phyloP scores from a whole-genome alignment of 2,113 vertebrate species.

The Dipodomys merriami region DNA sequence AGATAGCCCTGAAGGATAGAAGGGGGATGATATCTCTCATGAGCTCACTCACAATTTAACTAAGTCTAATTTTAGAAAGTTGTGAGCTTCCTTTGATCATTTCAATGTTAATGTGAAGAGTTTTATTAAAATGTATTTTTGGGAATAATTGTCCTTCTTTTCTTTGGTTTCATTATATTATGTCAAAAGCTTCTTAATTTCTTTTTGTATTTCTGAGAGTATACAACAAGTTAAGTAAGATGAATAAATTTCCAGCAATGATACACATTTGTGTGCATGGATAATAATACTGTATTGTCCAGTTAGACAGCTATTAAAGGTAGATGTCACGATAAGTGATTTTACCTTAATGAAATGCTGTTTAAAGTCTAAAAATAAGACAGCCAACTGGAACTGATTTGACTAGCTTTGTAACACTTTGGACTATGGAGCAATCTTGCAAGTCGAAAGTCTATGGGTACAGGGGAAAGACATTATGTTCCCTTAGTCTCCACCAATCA shows the following conservation, averaged over 20 bases:
- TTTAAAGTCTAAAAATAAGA: neutral
- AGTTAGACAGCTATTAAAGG: neutral
- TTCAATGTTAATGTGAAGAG: slow-evolving; percentile 11
- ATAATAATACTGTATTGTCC: neutral
- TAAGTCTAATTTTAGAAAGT: neutral
- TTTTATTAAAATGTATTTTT: neutral
- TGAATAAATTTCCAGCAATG: neutral
- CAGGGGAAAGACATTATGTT: neutral
- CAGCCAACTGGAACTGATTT: neutral
- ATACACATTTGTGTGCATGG: neutral
- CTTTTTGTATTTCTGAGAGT: neutral
- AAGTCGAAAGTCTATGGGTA: neutral
- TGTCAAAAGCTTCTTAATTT: neutral
- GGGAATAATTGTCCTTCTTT: neutral
- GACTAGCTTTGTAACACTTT: neutral
- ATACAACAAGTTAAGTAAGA: neutral
- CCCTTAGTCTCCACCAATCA: neutral
- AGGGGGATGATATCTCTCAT: neutral
- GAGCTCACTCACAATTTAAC: neutral
- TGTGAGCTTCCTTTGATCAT: neutral
- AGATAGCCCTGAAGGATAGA: neutral
- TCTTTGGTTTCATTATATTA: neutral
- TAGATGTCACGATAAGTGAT: neutral
- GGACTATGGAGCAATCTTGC: neutral
- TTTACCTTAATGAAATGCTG: neutral